phyloP scores from a whole-genome alignment of 2,888 invertebrate genomes.

The Pammene fasciana region DNA sequence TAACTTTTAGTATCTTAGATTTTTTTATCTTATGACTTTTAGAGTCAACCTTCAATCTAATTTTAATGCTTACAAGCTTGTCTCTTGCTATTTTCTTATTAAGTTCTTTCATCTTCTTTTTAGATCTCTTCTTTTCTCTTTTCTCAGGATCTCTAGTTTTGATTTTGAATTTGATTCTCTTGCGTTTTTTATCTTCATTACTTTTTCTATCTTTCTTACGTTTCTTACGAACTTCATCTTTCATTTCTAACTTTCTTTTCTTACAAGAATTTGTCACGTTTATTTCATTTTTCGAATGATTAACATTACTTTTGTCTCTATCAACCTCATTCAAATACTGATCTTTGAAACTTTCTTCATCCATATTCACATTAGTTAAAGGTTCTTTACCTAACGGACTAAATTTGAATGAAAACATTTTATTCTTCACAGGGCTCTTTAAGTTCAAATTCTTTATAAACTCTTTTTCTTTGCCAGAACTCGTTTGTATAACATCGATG shows the following conservation, averaged over 20 bases:
- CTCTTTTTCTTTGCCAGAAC: slow-evolving; percentile 37
- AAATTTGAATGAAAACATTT: slow-evolving; percentile 59
- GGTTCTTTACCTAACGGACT: slow-evolving; percentile 57
- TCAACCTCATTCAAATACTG: slow-evolving; percentile 65
- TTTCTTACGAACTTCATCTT: background rate
- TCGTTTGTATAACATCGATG: slow-evolving; percentile 58
- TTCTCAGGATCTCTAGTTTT: slow-evolving; percentile 4
- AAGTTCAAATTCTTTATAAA: slow-evolving; percentile 39
- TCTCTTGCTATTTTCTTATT: background rate
- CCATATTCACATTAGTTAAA: slow-evolving; percentile 55
- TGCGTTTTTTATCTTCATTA: background rate
- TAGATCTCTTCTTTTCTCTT: background rate
- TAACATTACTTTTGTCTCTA: background rate
- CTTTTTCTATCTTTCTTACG: slow-evolving; percentile 14
- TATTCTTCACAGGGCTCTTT: slow-evolving; percentile 45
- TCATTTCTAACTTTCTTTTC: slow-evolving; percentile 18
- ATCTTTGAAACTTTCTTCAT: slow-evolving; percentile 68
- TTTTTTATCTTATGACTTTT: slow-evolving; percentile 24
- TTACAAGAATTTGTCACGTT: background rate
- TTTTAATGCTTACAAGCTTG: slow-evolving; percentile 19
- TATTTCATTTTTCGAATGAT: background rate
- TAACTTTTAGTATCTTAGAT: slow-evolving; percentile 42
- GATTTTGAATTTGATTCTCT: slow-evolving; percentile 21
- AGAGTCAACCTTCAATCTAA: slow-evolving; percentile 23
- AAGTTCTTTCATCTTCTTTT: slow-evolving; percentile 10